Base-by-base conservation (phyloP, 53 echinoderm and acorn worm species). In the Henricia sp. region DNA sequence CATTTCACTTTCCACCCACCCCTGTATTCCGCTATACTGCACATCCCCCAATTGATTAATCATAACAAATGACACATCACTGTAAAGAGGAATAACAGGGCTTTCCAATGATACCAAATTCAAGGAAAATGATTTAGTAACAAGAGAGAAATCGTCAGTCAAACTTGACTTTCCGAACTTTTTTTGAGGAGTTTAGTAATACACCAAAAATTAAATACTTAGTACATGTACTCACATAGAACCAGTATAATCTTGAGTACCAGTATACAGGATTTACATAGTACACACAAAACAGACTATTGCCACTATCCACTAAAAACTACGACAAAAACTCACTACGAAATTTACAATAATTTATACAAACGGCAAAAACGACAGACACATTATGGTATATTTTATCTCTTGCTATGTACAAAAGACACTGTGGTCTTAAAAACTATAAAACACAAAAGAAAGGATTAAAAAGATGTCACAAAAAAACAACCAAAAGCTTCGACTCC, bases 371-470 rank as follows among this genome's bases (percentile, higher is more conserved):
- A 20, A 75, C 23, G n/a, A 30, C 29, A 63, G 21, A 76, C 64
- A 63, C 30, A 59, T 58, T 9, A 77, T 60, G 35, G 80, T 80
- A 80, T 62, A 80, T 80, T 80, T 80, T 23, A 80, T 80, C 80
- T 80, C 17, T 46, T 80, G 63, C 17, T 80, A 80, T 80, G 50
- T 80, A 80, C 80, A 77, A 48, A 80, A 80, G 80, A 80, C 80
- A 80, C 65, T 62, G 16, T 58, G 39, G 54, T 29, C 64, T 80
- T 78, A 33, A 80, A 50, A 80, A 73, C 29, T 34, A 60, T 12
- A 60, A 9, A 9, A 13, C 29, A 60, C 62, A 60, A 16, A 53
- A 58, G 38, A n/a, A 68, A 37, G 23, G 34, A 68, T 41, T 40
- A 2, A 41, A 32, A 20, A 77, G 26, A 60, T 25, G 40, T 59